Base-by-base conservation (phyloP, 2,113 vertebrate species). In the Phaethon lepturus region DNA sequence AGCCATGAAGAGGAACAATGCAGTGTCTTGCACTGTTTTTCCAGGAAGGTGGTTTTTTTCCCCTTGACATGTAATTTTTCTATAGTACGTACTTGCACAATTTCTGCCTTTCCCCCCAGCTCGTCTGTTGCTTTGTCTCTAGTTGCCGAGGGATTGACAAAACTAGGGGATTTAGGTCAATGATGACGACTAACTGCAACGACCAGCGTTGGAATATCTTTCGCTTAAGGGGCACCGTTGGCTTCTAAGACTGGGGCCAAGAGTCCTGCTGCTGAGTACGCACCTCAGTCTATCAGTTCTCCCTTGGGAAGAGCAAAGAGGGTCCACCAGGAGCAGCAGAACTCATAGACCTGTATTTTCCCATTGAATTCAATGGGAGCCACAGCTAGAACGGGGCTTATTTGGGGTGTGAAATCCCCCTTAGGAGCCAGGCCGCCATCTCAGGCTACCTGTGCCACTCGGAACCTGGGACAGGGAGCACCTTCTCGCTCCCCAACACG, bases 141-240 rank as follows among this genome's bases (percentile, higher is more conserved):
- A 59, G 56, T 23, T 72, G 29, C 10, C 0, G 2, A 82, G 55
- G 52, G 89, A 85, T 2, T 64, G 82, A 79, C 88, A 38, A 71
- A 84, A 78, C 23, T 4, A 12, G 11, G 23, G 45, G 59, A 82
- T 92, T 91, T 76, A 64, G 31, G 52, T 42, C 42, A 88, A 14
- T 38, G 31, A 80, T 1, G 7, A 67, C 1, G 0, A 81, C 59
- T 69, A 33, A 8, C 13, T 40, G n/a, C 25, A 75, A 47, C 19
- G 67, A 84, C n/a, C 40, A 87, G 49, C 53, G 45, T 0, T 33
- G 58, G 67, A 66, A 12, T 35, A 82, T 11, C 47, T 80, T 67
- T 35, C 5, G 0, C 56, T 84, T 23, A 74, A 47, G 31, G 38
- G 45, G 29, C 0, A 0, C 55, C 58, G 13, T 4, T 13, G 20